These are phyloP conservation scores for Pygmarrhopalites habei DNA, from an alignment of 1,140 invertebrate genomes.

Conservation along the genomic window DNA sequence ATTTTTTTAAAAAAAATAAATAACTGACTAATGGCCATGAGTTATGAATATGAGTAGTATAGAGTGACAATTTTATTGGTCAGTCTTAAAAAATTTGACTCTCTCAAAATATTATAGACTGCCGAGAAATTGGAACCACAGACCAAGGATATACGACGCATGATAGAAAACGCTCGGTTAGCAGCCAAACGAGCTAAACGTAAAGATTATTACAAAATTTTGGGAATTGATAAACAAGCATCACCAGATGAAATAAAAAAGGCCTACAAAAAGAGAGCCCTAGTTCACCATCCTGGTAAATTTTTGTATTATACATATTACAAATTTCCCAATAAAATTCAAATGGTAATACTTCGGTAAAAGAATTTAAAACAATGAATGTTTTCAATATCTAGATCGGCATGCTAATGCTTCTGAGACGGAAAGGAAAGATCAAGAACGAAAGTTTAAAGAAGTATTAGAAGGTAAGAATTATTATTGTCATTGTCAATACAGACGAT, in stretches of 20 bases:
- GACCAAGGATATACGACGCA: slow-evolving; percentile 47
- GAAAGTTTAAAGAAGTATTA: slow-evolving; percentile 93
- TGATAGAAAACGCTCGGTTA: slow-evolving; percentile 77
- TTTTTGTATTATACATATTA: slow-evolving; percentile 15
- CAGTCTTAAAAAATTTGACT: neutral
- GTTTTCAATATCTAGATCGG: slow-evolving; percentile 55
- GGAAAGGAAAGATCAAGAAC: slow-evolving; percentile 83
- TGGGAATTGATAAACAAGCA: slow-evolving; percentile 77
- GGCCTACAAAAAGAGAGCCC: slow-evolving; percentile 84
- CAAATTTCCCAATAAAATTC: too few species aligned
- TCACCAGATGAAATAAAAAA: slow-evolving; percentile 92
- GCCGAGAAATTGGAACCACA: slow-evolving; percentile 24
- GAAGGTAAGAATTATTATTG: too few species aligned
- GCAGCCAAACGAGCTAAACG: slow-evolving; percentile 83
- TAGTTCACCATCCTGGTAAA: slow-evolving; percentile 72
- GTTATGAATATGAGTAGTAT: too few species aligned
- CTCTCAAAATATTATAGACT: slow-evolving; percentile 15
- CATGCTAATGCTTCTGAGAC: slow-evolving; percentile 76
- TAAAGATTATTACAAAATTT: slow-evolving; percentile 26
- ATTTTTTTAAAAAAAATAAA: neutral
- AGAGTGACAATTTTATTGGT: too few species aligned
- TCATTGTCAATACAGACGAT: too few species aligned
- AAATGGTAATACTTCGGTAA: too few species aligned
- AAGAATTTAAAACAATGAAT: too few species aligned
- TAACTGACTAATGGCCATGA: neutral